These are phyloP conservation scores for Eupithecia tripunctaria DNA, from an alignment of 2,888 invertebrate species.

Conservation along the genomic window DNA sequence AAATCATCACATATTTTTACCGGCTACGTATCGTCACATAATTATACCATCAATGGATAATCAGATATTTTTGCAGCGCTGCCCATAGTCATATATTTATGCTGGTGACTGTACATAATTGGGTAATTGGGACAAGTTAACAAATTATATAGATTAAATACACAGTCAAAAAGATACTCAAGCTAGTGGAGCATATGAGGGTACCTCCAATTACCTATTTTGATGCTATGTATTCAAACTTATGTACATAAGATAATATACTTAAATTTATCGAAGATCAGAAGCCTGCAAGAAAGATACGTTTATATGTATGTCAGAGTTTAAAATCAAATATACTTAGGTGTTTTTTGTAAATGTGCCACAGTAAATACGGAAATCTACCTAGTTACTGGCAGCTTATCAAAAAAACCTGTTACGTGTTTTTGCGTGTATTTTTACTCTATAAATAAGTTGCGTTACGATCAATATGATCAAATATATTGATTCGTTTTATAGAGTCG, in stretches of 20 bases:
- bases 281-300: background rate
- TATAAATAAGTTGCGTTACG: constrained; percentile 1
- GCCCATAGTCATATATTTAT: too few species aligned
- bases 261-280: background rate
- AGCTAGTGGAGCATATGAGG: background rate
- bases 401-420: background rate
- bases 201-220: background rate
- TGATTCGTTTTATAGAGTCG: background rate
- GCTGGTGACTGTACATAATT: too few species aligned
- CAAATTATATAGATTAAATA: too few species aligned
- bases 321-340: background rate
- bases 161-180: too few species aligned
- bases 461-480: background rate
- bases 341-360: background rate
- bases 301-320: background rate
- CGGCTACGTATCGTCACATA: too few species aligned
- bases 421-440: background rate
- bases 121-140: too few species aligned
- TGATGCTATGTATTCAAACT: background rate
- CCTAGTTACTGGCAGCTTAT: background rate
- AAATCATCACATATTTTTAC: too few species aligned
- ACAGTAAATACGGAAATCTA: background rate
- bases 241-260: background rate
- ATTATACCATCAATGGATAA: too few species aligned
- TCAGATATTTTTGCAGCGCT: too few species aligned